Conservation (phyloP, 2,797 vertebrate species). For the Danio aesculapii region DNA sequence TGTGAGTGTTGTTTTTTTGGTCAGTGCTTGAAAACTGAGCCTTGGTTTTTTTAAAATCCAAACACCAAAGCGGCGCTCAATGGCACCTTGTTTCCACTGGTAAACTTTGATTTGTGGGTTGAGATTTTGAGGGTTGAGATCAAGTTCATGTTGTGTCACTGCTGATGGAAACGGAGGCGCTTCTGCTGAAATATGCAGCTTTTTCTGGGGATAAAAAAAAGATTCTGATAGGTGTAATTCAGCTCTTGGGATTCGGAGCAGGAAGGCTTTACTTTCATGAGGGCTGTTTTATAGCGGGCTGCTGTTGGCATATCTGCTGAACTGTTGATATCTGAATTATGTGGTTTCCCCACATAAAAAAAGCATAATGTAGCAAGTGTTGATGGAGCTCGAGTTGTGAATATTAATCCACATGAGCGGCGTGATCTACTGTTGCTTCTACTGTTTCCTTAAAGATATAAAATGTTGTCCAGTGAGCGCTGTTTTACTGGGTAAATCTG, state of each 20-base stretch:
- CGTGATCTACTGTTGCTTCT: slow-evolving; percentile 52
- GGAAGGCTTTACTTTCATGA: slow-evolving; percentile 59
- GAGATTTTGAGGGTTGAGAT: slow-evolving; percentile 70
- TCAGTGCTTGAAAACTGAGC: slow-evolving; percentile 70
- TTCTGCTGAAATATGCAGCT: slow-evolving; percentile 47
- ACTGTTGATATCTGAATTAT: slow-evolving; percentile 41
- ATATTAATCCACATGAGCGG: slow-evolving; percentile 53
- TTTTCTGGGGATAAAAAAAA: slow-evolving; percentile 18
- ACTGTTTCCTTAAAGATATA: slow-evolving; percentile 56
- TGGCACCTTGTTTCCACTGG: slow-evolving; percentile 82
- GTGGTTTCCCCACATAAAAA: slow-evolving; percentile 31
- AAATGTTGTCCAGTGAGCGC: slow-evolving; percentile 41
- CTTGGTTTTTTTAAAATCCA: slow-evolving; percentile 41
- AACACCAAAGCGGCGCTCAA: slow-evolving; percentile 74
- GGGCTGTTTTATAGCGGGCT: slow-evolving; percentile 43
- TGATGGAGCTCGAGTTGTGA: slow-evolving; percentile 46
- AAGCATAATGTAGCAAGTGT: slow-evolving; percentile 53
- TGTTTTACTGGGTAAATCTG: slow-evolving; percentile 40
- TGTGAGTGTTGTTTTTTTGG: slow-evolving; percentile 73
- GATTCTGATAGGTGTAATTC: slow-evolving; percentile 51
- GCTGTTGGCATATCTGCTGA: slow-evolving; percentile 37
- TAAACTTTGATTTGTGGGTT: slow-evolving; percentile 78
- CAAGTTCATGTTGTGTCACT: slow-evolving; percentile 57
- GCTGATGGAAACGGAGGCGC: slow-evolving; percentile 46
- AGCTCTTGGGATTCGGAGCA: slow-evolving; percentile 38